These are phyloP conservation scores for Coenonympha glycerion DNA, from an alignment of 2,888 invertebrate genomes.

Conservation along the genomic window DNA sequence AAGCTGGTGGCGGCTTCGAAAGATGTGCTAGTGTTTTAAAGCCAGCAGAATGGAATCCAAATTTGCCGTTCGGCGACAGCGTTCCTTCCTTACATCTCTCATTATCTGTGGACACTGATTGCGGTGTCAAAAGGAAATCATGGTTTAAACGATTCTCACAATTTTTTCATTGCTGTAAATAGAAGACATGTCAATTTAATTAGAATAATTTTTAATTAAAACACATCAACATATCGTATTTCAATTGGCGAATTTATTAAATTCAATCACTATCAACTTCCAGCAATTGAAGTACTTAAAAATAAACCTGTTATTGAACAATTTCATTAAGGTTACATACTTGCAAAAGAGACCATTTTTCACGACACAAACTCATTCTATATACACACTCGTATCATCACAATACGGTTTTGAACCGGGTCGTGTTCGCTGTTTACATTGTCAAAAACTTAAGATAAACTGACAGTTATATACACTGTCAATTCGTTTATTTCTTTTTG, in stretches of 20 bases:
- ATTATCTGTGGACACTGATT: slow-evolving; percentile 40
- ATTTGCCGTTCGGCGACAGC: slow-evolving; percentile 38
- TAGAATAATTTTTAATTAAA: slow-evolving; percentile 42
- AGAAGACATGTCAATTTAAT: slow-evolving; percentile 35
- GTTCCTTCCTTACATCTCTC: slow-evolving; percentile 46
- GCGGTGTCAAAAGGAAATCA: slow-evolving; percentile 35
- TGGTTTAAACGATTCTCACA: slow-evolving; percentile 45
- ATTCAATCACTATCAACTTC: slow-evolving; percentile 72
- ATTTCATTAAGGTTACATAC: slow-evolving; percentile 55
- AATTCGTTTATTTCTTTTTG: too few species aligned
- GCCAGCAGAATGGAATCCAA: slow-evolving; percentile 44
- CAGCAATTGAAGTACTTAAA: slow-evolving; percentile 69
- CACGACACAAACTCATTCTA: slow-evolving; percentile 49
- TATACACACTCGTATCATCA: slow-evolving; percentile 54
- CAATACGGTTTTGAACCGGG: slow-evolving; percentile 31
- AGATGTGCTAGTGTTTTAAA: slow-evolving; percentile 35
- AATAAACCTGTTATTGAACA: slow-evolving; percentile 49
- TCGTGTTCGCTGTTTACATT: slow-evolving; percentile 8
- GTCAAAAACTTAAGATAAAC: slow-evolving; percentile 13
- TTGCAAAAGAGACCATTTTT: slow-evolving; percentile 46
- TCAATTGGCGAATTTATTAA: slow-evolving; percentile 72
- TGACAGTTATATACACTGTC: too few species aligned
- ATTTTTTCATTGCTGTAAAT: slow-evolving; percentile 54
- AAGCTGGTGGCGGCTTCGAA: not conserved
- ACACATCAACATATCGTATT: slow-evolving; percentile 49